Conservation (phyloP, 2,797 vertebrate genomes). For the Scarus forsteni region DNA sequence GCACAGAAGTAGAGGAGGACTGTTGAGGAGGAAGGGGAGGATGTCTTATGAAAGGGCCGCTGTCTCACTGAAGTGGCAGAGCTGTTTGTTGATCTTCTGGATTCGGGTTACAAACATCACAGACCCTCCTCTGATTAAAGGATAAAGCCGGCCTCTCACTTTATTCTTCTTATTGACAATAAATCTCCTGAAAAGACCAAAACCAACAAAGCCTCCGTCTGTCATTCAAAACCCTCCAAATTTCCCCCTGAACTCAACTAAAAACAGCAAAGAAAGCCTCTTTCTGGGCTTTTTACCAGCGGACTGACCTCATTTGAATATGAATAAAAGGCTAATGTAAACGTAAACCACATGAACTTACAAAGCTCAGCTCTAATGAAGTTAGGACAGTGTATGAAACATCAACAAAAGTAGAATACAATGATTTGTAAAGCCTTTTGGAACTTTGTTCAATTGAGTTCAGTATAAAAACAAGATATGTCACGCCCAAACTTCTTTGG, state of each 20-base stretch:
- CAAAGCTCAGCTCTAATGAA: no score
- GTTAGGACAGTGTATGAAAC: no score
- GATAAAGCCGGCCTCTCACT: slow-evolving; percentile 3
- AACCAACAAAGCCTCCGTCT: background rate
- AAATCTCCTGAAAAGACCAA: slow-evolving; percentile 22
- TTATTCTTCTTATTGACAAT: slow-evolving; percentile 13
- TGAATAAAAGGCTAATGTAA: no score
- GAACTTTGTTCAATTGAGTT: no score
- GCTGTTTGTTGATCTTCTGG: slow-evolving; percentile 8
- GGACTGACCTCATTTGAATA: background rate
- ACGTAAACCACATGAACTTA: no score
- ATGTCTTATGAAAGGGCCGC: no score
- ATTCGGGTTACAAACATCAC: slow-evolving; percentile 3
- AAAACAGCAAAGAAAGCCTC: background rate
- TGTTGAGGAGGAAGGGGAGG: background rate
- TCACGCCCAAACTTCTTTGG: no score
- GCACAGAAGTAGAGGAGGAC: background rate
- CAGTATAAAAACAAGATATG: no score
- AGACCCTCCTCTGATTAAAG: slow-evolving; percentile 27
- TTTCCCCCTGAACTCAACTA: background rate
- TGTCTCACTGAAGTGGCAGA: background rate
- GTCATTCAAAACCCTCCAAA: background rate
- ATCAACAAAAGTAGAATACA: no score
- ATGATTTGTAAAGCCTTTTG: no score
- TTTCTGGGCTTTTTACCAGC: background rate